Base-by-base conservation (phyloP, 35 echinoderm and acorn worm genomes). In the Acanthaster planci region DNA sequence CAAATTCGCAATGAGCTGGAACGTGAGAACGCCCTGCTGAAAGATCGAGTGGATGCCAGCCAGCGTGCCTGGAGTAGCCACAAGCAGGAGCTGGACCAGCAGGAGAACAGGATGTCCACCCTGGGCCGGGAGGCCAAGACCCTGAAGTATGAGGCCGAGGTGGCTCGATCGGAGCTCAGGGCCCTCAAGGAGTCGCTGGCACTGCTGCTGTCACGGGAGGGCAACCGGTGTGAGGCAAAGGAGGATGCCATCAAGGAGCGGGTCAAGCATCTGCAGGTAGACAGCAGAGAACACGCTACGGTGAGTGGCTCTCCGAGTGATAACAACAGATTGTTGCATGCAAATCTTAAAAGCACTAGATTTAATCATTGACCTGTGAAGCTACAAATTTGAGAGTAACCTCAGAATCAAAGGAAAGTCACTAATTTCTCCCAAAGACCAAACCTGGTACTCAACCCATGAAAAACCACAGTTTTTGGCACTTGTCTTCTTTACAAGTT, bases 161-260 rank as follows among this genome's bases (percentile, higher is more conserved):
- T 99, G 39, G 96, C 92, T 7, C 76, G 80, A 78, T 84, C 91
- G 27, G 92, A 91, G 34, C 64, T 99, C 22, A 99, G 89, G 55
- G 55, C 79, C 34, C 86, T 99, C 51, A 99, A 94, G 86, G 96
- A 99, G 29, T 85, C 96, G 21, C 58, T 99, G 22, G 96, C 96
- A 2, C 53, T 37, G 27, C 29, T 99, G 5, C 60, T 99, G 39
- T 81, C 86, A 0, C 82, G 89, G 17, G 76, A 51, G 16, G 80
- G 52, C 6, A 40, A 31, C 22, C 38, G 39, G 2, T 89, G 85
- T 78, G 88, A 89, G 35, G 51, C 82, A 0, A 72, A 67, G 17
- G 92, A 87, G 56, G 96, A 99, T 18, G 39, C 80, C 58, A 90
- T 99, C 82, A 94, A 84, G 76, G 88, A 91, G 42, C 87, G 78